These are phyloP conservation scores for Ptychochromis oligacanthus DNA, from an alignment of 2,113 vertebrate species.

Conservation along the genomic window DNA sequence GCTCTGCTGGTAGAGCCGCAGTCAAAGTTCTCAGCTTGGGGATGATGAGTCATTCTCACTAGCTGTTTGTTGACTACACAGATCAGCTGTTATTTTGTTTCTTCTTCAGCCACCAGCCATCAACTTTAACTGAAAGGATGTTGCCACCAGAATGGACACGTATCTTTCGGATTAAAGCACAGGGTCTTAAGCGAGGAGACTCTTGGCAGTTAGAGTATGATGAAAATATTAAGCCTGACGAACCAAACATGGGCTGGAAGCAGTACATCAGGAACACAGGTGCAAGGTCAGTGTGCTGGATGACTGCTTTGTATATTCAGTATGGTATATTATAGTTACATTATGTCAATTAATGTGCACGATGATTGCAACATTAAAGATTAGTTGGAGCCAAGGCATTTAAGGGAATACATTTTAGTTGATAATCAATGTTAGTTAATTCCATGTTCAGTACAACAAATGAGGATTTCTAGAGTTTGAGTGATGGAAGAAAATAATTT, in stretches of 20 bases:
- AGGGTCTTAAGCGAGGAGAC: slow-evolving; percentile 7
- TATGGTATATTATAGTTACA: rapidly evolving
- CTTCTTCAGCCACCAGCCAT: background rate
- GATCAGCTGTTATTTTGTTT: slow-evolving; percentile 25
- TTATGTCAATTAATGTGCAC: background rate
- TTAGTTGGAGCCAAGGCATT: background rate
- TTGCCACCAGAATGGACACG: slow-evolving; percentile 20
- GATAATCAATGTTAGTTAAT: rapidly evolving
- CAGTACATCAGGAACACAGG: slow-evolving; percentile 63
- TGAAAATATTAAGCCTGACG: background rate
- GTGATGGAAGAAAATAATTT: no score
- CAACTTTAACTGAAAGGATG: slow-evolving; percentile 39
- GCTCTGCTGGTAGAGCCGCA: background rate
- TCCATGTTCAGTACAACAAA: background rate
- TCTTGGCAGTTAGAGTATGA: slow-evolving; percentile 69
- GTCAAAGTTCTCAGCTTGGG: background rate
- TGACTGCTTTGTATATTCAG: background rate
- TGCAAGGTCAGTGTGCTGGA: slow-evolving; percentile 58
- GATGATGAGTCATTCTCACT: background rate
- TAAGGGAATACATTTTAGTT: background rate
- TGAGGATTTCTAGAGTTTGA: background rate
- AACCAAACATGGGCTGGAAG: background rate
- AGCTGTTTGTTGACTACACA: background rate
- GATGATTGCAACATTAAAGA: background rate
- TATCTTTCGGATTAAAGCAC: slow-evolving; percentile 32